A percentile compares a stretch with the other conserved stretches of the same genome.
phyloP scores from a whole-genome alignment of 1,140 invertebrate genomes.

The Antheraea mylitta region DNA sequence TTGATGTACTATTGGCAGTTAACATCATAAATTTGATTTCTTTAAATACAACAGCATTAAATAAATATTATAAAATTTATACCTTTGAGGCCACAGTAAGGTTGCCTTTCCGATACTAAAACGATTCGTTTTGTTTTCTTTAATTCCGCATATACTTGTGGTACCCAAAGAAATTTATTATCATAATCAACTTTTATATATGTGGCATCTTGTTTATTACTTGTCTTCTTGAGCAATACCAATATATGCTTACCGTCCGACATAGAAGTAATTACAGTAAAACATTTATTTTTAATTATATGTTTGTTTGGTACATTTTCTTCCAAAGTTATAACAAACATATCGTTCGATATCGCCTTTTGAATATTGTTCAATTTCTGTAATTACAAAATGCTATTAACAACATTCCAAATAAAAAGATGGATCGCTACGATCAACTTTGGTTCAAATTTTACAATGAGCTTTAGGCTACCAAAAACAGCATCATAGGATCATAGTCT shows the following conservation, averaged over 20 bases:
- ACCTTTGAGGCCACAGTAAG: conserved; percentile 20
- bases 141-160: conserved; percentile 23
- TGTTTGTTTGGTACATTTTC: conserved; percentile 18
- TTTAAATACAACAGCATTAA: neutral
- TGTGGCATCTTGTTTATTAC: conserved; percentile 18
- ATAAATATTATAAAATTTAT: conserved; percentile 1
- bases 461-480: too few relatives aligned
- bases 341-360: conserved; percentile 12
- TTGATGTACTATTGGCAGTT: too few relatives aligned
- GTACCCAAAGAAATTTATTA: conserved; percentile 27
- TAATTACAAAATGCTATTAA: conserved; percentile 8
- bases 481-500: too few relatives aligned
- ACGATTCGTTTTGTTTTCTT: conserved; percentile 22
- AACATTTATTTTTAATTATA: conserved; percentile 21
- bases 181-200: conserved; percentile 27
- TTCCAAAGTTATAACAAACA: conserved; percentile 27
- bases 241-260: conserved; percentile 21
- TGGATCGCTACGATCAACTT: neutral
- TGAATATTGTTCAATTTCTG: conserved; percentile 25
- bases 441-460: too few relatives aligned
- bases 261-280: conserved; percentile 21
- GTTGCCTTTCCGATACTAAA: conserved; percentile 32
- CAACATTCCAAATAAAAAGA: neutral
- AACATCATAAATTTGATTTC: neutral
- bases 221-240: conserved; percentile 24